These are phyloP conservation scores for Eciton burchellii DNA, from an alignment of 1,140 invertebrate genomes.

Conservation along the genomic window DNA sequence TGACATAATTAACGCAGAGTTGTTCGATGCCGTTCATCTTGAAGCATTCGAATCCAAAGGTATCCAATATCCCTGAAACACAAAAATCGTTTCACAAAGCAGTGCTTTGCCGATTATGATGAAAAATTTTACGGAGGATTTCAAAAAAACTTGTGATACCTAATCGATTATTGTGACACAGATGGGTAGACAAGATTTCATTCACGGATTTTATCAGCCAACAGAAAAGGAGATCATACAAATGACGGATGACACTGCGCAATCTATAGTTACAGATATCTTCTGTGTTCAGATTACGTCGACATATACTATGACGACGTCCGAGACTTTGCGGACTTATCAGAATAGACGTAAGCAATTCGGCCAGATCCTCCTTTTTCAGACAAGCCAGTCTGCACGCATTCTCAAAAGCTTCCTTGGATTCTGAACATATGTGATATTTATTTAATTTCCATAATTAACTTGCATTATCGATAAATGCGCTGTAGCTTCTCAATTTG, in stretches of 20 bases:
- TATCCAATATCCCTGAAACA: constrained; percentile 86
- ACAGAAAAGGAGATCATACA: constrained; percentile 77
- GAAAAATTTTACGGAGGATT: neutral
- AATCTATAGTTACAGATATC: constrained; percentile 76
- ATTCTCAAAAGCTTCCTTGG: constrained; percentile 48
- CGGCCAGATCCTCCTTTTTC: constrained; percentile 11
- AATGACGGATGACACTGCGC: constrained; percentile 75
- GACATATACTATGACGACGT: constrained; percentile 35
- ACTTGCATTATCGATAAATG: neutral
- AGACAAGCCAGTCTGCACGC: constrained; percentile 39
- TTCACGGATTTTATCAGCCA: constrained; percentile 75
- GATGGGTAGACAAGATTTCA: constrained; percentile 63
- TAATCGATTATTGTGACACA: constrained; percentile 69
- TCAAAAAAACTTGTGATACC: constrained; percentile 63
- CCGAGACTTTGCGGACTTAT: constrained; percentile 54
- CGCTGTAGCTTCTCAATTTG: neutral
- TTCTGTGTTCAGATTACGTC: constrained; percentile 68
- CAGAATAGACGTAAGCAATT: constrained; percentile 54
- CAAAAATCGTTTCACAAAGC: neutral
- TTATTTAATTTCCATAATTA: neutral
- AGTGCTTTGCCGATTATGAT: no score
- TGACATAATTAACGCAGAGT: constrained; percentile 92
- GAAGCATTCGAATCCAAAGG: constrained; percentile 91
- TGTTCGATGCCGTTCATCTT: constrained; percentile 90
- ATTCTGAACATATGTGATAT: constrained; percentile 49